These are phyloP conservation scores for Spodoptera frugiperda DNA, from an alignment of 1,140 invertebrate species.

Conservation along the genomic window DNA sequence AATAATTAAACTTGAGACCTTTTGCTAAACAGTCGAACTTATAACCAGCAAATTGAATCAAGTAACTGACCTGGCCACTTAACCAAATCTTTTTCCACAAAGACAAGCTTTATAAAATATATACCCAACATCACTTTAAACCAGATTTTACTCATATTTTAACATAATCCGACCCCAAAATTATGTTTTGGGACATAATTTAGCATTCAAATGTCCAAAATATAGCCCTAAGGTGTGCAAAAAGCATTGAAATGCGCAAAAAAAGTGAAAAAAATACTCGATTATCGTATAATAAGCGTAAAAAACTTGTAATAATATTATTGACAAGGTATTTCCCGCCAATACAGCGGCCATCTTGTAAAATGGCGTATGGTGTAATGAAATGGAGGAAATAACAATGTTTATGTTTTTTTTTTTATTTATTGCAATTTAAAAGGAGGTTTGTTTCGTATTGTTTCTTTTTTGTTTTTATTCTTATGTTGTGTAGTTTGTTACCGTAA, in stretches of 20 bases:
- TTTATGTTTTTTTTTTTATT: neutral
- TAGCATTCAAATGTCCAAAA: slow-evolving; percentile 31
- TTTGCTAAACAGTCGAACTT: too few species aligned
- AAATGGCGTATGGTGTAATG: slow-evolving; percentile 12
- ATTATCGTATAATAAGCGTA: slow-evolving; percentile 21
- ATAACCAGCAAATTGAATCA: too few species aligned
- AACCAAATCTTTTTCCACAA: too few species aligned
- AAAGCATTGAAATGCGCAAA: neutral
- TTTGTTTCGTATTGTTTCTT: neutral
- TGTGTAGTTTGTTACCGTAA: too few species aligned
- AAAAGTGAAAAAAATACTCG: neutral
- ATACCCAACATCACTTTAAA: neutral
- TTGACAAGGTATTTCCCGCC: slow-evolving; percentile 18
- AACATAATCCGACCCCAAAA: neutral
- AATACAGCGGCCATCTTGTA: slow-evolving; percentile 8
- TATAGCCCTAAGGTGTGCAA: neutral
- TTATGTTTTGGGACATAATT: slow-evolving; percentile 8
- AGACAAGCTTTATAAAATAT: too few species aligned
- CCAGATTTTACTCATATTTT: slow-evolving; percentile 1
- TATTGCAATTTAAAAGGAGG: neutral
- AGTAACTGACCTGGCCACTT: too few species aligned
- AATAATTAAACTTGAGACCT: too few species aligned
- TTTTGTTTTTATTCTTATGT: neutral
- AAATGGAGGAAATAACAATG: slow-evolving; percentile 21
- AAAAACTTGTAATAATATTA: slow-evolving; percentile 32